Base-by-base conservation (phyloP, 2,797 vertebrate species). In the Tragelaphus eurycerus region DNA sequence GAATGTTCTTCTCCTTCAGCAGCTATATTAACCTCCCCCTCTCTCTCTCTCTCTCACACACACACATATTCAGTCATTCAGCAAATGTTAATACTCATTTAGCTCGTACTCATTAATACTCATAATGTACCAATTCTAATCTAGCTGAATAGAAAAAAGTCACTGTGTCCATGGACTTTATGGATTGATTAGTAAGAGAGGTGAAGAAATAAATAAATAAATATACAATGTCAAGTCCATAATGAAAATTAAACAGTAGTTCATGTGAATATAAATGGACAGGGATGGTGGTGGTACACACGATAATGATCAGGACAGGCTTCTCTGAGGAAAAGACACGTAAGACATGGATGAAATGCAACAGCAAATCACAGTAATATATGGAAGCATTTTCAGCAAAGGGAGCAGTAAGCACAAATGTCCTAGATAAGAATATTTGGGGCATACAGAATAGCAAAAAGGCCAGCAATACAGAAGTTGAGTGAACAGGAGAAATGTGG, bases 281-380 rank as follows among this genome's bases (percentile, higher is more conserved):
- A 48, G 25, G 27, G 60, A 54, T 48, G 14, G 27, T 34, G 23
- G 13, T 82, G 25, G 27, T 88, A 97, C 17, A 60, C 85, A 93
- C 67, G 8, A 90, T 29, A 74, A 9, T 93, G 34, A 88, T 62
- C 29, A 92, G 25, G 52, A 67, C 31, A 92, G n/a, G 59, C 59
- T 95, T 96, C 90, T 57, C 31, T 96, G 34, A 96, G 59, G 12
- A 96, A 96, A 27, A 93, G 27, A 95, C 67, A 90, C 25, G 76
- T 85, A 94, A 67, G 59, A 78, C 55, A 60, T 90, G 31, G 91
- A 54, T 81, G 43, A 94, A 96, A 91, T 67, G 12, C 86, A 59
- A 90, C 19, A 78, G 83, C 7, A 89, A 82, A 95, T 87, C 48
- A 87, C 8, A 92, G 12, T 38, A 90, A 48, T n/a, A 89, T 52